Evolutionary conservation across 2,797 vertebrate species (phyloP).

Genomic region (Meriones psammophilus): DNA sequence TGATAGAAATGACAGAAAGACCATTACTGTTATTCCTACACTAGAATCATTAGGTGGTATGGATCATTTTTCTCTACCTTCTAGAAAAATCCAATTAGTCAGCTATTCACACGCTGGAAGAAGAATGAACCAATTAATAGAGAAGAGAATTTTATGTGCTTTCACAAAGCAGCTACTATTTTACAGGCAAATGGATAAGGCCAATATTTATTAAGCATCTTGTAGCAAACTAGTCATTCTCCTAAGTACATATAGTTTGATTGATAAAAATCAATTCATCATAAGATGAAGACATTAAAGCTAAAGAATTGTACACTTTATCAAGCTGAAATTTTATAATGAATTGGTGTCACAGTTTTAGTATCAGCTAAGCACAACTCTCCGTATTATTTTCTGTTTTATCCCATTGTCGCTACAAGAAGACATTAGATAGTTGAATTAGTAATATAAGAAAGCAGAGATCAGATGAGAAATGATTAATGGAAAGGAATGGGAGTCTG

Average conservation of each 20-base stretch:
- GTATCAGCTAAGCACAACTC: neutral
- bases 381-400: neutral
- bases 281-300: conserved; percentile 3
- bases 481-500: neutral
- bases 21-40: neutral
- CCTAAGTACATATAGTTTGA: neutral
- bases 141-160: neutral
- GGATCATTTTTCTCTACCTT: neutral
- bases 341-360: neutral
- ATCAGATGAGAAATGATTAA: neutral
- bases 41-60: neutral
- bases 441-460: neutral
- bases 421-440: neutral
- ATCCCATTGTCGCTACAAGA: neutral
- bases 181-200: neutral
- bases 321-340: neutral
- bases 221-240: conserved; percentile 4
- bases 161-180: conserved; percentile 25
- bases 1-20: neutral
- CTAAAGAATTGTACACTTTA: neutral
- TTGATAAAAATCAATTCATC: neutral
- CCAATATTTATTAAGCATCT: conserved; percentile 37
- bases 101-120: neutral
- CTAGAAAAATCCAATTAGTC: neutral
- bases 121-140: conserved; percentile 13